Percentiles rank a stretch among this genome's conserved stretches.
Evolutionary conservation across 2,888 invertebrate genomes (phyloP).

Genomic region (Stenoptilia bipunctidactyla): DNA sequence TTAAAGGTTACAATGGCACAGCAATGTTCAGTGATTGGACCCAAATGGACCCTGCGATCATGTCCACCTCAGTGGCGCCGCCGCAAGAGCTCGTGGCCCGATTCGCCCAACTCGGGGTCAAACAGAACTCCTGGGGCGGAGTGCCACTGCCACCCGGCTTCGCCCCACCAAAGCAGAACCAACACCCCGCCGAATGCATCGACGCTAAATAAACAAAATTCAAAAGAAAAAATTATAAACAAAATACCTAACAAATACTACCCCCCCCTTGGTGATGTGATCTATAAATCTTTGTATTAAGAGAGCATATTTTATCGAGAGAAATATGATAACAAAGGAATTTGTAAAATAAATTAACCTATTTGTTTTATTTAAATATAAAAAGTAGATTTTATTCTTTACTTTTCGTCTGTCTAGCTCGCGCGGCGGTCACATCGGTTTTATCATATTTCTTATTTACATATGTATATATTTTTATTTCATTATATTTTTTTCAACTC

Average conservation of each 20-base stretch:
- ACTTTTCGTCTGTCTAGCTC: slow-evolving; percentile 17
- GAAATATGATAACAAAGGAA: slow-evolving; percentile 71
- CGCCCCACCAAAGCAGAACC: slow-evolving; percentile 46
- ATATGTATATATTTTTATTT: slow-evolving; percentile 19
- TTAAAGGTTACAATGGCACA: neutral
- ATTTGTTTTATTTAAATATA: slow-evolving; percentile 65
- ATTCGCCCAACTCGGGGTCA: slow-evolving; percentile 17
- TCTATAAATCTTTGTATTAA: slow-evolving; percentile 69
- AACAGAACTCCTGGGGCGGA: slow-evolving; percentile 23
- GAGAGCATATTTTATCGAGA: slow-evolving; percentile 69
- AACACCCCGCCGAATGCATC: slow-evolving; percentile 61
- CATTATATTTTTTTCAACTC: slow-evolving; percentile 23
- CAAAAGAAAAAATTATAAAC: neutral
- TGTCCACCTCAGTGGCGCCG: slow-evolving; percentile 74
- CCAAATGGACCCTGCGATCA: slow-evolving; percentile 93
- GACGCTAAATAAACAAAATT: slow-evolving; percentile 53
- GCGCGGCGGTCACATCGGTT: slow-evolving; percentile 25
- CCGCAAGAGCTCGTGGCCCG: slow-evolving; percentile 19
- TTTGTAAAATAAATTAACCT: slow-evolving; percentile 70
- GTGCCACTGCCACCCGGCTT: slow-evolving; percentile 60
- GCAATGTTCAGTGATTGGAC: slow-evolving; percentile 77
- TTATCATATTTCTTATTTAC: slow-evolving; percentile 52
- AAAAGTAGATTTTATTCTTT: slow-evolving; percentile 26
- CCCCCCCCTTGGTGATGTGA: slow-evolving; percentile 50
- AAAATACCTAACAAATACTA: slow-evolving; percentile 17